Base-by-base conservation (phyloP, 2,797 vertebrate genomes). In the Macroramphosus scolopax region DNA sequence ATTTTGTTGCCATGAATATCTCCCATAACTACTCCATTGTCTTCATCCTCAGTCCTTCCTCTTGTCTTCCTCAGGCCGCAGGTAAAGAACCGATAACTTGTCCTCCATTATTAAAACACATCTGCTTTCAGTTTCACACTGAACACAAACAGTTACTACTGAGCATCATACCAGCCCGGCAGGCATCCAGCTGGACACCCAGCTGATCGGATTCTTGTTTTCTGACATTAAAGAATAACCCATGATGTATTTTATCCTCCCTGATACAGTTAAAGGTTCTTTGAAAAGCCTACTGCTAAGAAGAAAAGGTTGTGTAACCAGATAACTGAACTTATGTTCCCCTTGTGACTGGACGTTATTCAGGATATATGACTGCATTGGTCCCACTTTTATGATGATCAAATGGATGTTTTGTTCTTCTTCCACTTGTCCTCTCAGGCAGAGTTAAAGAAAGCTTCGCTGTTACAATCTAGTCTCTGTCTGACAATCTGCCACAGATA, bases 401-500 rank as follows among this genome's bases (percentile, higher is more conserved):
- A 46, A 63, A 63, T 73, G 40, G 52, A 41, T 66, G 66, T 75
- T 75, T 69, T 77, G 67, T 74, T 68, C 59, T 49, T n/a, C 25
- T 11, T 25, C 43, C 52, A 34, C 72, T 76, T 63, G 50, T 75
- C 63, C 57, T 43, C 47, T 50, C 64, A 70, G 61, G 71, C 68
- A 47, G 36, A 35, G 9, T 20, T 13, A 49, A 48, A 56, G 11
- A 51, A 15, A 20, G 20, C 39, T 32, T 52, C 25, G n/a, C 34
- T 58, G 40, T 24, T 31, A 20, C 7, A 14, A 13, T 60, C 7
- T 10, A 6, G n/a, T n/a, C 31, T 42, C 18, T 24, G 25, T 2
- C 60, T 54, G 35, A 5, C 14, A 49, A 12, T n/a, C 8, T 17
- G 11, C 12, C 37, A 51, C 31, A 42, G 31, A 43, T 45, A 43